Conservation (phyloP, 2,888 invertebrate species). For the Cinara cedri region DNA sequence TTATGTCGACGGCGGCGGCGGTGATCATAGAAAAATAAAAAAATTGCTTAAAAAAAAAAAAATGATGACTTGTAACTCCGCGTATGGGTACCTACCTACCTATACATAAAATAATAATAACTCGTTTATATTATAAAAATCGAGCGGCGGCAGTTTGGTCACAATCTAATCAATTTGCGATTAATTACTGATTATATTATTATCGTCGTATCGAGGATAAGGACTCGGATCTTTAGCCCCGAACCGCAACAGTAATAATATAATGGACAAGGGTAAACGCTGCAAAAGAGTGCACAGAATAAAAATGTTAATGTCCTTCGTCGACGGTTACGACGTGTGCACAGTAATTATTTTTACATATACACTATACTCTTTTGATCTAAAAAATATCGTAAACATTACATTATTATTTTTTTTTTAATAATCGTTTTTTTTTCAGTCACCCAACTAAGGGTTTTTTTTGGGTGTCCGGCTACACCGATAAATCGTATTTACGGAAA, state of each 20-base stretch:
- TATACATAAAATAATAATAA: neutral
- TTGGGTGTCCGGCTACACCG: too few relatives aligned
- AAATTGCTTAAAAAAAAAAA: constrained; percentile 4
- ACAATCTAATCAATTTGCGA: constrained; percentile 34
- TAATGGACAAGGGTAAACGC: constrained; percentile 38
- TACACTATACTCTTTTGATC: too few relatives aligned
- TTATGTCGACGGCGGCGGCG: neutral
- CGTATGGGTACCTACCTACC: too few relatives aligned
- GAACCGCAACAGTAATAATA: too few relatives aligned
- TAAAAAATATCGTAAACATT: too few relatives aligned
- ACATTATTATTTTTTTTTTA: too few relatives aligned
- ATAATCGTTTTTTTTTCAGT: too few relatives aligned
- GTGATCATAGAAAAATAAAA: neutral
- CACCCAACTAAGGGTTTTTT: too few relatives aligned
- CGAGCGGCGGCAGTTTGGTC: neutral
- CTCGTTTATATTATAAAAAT: too few relatives aligned
- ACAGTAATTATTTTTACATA: neutral
- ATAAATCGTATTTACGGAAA: too few relatives aligned
- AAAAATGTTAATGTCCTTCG: constrained; percentile 49
- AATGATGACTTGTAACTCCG: constrained; percentile 18
- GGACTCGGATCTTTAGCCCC: constrained; percentile 32
- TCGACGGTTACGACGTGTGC: neutral
- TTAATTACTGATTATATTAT: constrained; percentile 51
- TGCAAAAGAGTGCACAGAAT: neutral
- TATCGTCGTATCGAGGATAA: constrained; percentile 51